Percentiles rank a stretch among this genome's conserved stretches.
phyloP scores from a whole-genome alignment of 2,113 vertebrate genomes.

The Steatornis caripensis region DNA sequence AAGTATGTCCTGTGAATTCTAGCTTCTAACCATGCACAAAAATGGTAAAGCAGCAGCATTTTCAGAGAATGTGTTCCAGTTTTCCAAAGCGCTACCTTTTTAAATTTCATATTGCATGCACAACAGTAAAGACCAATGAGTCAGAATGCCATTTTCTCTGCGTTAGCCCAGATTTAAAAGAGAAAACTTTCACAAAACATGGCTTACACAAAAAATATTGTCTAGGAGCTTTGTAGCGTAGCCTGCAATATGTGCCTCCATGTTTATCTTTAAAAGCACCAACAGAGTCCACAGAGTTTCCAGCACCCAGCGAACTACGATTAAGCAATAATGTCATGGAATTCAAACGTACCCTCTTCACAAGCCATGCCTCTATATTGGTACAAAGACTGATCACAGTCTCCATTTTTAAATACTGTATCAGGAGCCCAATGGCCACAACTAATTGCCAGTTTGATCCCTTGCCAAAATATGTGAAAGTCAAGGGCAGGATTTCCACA shows the following conservation, averaged over 20 bases:
- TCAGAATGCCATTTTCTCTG: background rate
- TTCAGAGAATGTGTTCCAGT: background rate
- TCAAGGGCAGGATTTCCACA: background rate
- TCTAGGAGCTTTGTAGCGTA: background rate
- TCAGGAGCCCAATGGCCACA: background rate
- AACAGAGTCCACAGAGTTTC: background rate
- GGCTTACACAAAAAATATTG: background rate
- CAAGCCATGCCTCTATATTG: fast-evolving
- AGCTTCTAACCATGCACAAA: background rate
- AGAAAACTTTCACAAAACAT: background rate
- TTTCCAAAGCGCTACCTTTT: background rate
- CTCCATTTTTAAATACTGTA: background rate
- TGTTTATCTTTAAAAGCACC: background rate
- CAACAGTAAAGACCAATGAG: background rate
- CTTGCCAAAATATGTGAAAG: no score
- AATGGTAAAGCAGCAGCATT: background rate
- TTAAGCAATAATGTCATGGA: fast-evolving
- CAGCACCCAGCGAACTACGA: background rate
- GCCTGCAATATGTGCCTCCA: background rate
- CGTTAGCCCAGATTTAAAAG: background rate
- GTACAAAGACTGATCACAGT: background rate
- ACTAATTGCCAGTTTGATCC: background rate
- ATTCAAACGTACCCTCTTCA: background rate
- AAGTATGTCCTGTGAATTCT: background rate
- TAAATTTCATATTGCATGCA: background rate